These are phyloP conservation scores for Xyrichtys novacula DNA, from an alignment of 2,797 vertebrate genomes.

Conservation along the genomic window DNA sequence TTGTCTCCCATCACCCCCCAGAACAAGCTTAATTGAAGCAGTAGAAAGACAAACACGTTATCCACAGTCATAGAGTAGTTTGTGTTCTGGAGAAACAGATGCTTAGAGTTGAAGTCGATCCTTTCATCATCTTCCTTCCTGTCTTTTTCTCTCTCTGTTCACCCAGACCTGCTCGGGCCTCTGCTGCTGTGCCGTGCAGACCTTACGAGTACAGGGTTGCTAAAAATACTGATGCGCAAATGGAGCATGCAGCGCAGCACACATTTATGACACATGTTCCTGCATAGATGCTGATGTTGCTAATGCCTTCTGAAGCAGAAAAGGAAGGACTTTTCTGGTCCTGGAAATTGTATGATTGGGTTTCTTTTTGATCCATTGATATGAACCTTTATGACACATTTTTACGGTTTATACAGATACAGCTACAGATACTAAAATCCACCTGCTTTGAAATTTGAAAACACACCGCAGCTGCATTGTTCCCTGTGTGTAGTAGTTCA, in stretches of 20 bases:
- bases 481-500: constrained; percentile 36
- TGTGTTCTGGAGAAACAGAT: constrained; percentile 30
- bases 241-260: constrained; percentile 64
- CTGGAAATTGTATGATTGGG: no score
- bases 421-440: background rate
- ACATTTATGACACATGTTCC: constrained; percentile 56
- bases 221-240: constrained; percentile 83
- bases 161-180: constrained; percentile 45
- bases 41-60: constrained; percentile 34
- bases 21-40: constrained; percentile 46
- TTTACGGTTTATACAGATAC: no score
- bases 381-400: no score
- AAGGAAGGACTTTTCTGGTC: background rate
- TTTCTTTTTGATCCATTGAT: no score
- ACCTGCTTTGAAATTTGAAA: background rate
- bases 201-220: constrained; percentile 71
- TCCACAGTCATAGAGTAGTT: constrained; percentile 22
- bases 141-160: constrained; percentile 37
- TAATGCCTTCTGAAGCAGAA: constrained; percentile 22
- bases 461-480: background rate
- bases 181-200: constrained; percentile 66
- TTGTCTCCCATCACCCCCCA: constrained; percentile 41
- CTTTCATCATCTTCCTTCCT: constrained; percentile 49
- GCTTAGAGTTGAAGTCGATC: constrained; percentile 33
- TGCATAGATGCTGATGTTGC: constrained; percentile 33